phyloP scores from a whole-genome alignment of 2,113 vertebrate species.

The Ariopsis seemanni region DNA sequence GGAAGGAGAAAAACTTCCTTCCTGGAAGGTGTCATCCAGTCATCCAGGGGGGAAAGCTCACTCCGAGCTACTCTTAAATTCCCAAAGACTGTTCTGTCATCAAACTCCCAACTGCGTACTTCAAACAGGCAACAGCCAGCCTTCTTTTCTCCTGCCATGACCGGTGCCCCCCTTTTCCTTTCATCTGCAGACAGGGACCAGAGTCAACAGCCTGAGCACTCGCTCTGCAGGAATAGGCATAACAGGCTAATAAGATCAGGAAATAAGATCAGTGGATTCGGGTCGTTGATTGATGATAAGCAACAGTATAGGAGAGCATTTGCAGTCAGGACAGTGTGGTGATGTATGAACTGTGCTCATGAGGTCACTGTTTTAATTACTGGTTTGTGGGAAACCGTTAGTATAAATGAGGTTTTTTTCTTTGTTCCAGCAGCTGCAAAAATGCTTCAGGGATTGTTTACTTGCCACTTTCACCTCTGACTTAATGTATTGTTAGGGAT shows the following conservation, averaged over 20 bases:
- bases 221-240: constrained; percentile 36
- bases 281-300: constrained; percentile 38
- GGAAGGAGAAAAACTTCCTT: constrained; percentile 83
- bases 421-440: background rate
- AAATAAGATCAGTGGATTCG: constrained; percentile 47
- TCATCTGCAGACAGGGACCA: constrained; percentile 61
- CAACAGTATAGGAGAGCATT: constrained; percentile 12
- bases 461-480: background rate
- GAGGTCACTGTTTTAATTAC: constrained; percentile 1
- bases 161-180: constrained; percentile 61
- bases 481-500: background rate
- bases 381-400: background rate
- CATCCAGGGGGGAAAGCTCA: constrained; percentile 68
- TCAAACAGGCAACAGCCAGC: constrained; percentile 69
- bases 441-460: background rate
- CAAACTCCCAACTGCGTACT: constrained; percentile 77
- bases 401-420: background rate
- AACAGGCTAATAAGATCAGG: constrained; percentile 51
- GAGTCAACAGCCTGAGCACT: constrained; percentile 23
- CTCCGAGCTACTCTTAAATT: constrained; percentile 77
- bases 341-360: constrained; percentile 13
- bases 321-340: background rate
- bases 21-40: constrained; percentile 63
- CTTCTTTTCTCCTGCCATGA: constrained; percentile 55
- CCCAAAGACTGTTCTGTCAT: constrained; percentile 82